These are phyloP conservation scores for Napeogenes inachia DNA, from an alignment of 2,888 invertebrate genomes.

Conservation along the genomic window DNA sequence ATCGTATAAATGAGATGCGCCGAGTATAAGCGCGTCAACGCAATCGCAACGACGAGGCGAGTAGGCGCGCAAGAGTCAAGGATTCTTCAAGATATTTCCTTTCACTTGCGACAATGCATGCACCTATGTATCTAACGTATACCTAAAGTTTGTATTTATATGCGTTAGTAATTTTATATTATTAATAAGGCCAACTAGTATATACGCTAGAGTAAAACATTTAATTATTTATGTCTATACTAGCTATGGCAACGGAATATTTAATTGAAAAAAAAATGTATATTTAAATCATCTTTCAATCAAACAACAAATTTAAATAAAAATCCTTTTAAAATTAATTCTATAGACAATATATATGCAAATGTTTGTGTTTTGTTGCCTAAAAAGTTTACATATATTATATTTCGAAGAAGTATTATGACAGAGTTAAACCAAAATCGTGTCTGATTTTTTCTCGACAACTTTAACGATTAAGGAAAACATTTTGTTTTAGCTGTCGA, in stretches of 20 bases:
- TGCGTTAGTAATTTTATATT: slow-evolving; percentile 31
- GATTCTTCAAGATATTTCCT: slow-evolving; percentile 76
- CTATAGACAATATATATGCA: no score
- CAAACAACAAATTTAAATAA: no score
- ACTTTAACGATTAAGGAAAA: slow-evolving; percentile 38
- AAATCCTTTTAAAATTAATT: no score
- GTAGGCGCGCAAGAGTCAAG: slow-evolving; percentile 72
- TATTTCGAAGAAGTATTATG: slow-evolving; percentile 34
- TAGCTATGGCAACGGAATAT: no score
- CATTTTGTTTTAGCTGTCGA: slow-evolving; percentile 16
- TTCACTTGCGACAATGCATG: slow-evolving; percentile 73
- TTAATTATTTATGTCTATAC: no score
- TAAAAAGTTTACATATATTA: neutral
- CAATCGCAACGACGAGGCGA: slow-evolving; percentile 38
- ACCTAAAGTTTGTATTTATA: slow-evolving; percentile 28
- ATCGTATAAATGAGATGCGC: slow-evolving; percentile 21
- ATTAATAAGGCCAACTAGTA: slow-evolving; percentile 34
- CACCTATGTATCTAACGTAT: slow-evolving; percentile 37
- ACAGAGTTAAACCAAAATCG: slow-evolving; percentile 24
- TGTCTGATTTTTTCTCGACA: slow-evolving; percentile 31
- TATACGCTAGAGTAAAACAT: slow-evolving; percentile 11
- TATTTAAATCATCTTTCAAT: no score
- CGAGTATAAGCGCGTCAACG: slow-evolving; percentile 32
- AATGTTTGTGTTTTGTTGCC: neutral
- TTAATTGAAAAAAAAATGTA: no score